A percentile compares a stretch with the other conserved stretches of the same genome.
phyloP scores from a whole-genome alignment of 2,797 vertebrate species.

The Glossophaga mutica region DNA sequence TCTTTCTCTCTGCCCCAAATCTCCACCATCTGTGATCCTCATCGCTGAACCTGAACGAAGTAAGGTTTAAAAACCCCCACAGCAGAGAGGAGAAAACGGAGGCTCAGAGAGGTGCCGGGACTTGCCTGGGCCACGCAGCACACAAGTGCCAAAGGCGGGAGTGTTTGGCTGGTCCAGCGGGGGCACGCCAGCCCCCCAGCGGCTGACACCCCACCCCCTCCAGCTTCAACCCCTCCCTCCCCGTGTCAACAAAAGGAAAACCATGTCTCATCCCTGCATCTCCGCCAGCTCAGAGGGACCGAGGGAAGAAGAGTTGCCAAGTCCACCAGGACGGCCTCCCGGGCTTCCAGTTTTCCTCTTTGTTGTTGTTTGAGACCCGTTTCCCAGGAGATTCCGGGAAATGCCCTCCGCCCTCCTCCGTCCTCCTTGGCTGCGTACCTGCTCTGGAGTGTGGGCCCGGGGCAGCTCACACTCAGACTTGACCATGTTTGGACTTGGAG shows the following conservation, averaged over 20 bases:
- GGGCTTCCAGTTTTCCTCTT: constrained; percentile 18
- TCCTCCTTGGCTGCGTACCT: constrained; percentile 47
- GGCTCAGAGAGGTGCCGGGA: neutral
- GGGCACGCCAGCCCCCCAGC: neutral
- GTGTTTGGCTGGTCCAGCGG: accelerated
- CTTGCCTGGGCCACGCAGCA: neutral
- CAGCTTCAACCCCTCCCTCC: neutral
- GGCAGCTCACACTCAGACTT: constrained; percentile 77
- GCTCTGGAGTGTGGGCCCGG: constrained; percentile 68
- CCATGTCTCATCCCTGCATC: neutral
- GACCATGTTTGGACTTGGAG: constrained; percentile 86
- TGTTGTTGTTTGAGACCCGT: neutral
- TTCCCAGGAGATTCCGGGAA: neutral
- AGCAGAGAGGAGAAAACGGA: neutral
- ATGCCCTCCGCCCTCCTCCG: neutral
- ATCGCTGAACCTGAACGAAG: neutral
- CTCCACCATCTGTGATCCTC: neutral
- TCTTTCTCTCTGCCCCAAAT: neutral
- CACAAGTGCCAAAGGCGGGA: neutral
- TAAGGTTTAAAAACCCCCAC: neutral
- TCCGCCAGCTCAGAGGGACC: neutral
- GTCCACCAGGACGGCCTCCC: neutral
- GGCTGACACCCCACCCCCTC: neutral
- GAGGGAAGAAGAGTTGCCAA: neutral
- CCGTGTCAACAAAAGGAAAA: neutral